Conservation (phyloP, 1,140 invertebrate genomes). For the Chironomus tepperi region DNA sequence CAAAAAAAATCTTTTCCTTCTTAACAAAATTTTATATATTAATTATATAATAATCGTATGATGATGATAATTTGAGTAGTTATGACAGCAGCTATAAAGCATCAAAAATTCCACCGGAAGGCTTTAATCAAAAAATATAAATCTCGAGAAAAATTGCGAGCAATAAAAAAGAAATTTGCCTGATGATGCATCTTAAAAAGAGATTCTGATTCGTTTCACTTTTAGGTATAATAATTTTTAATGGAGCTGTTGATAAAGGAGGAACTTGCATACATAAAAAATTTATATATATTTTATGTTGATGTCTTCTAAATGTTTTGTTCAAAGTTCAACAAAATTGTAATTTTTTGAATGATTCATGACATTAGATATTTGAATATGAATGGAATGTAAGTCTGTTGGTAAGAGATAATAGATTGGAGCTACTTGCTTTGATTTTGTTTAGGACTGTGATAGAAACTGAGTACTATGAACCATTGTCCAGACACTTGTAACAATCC, state of each 20-base stretch:
- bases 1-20: no score
- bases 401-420: no score
- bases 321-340: background rate
- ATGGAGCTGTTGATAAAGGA: background rate
- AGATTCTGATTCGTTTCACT: background rate
- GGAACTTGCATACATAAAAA: no score
- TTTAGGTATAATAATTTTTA: background rate
- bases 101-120: constrained; percentile 1
- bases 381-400: no score
- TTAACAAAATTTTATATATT: no score
- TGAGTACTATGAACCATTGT: no score
- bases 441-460: no score
- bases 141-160: constrained; percentile 1
- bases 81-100: background rate
- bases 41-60: no score
- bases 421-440: no score
- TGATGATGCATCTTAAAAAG: constrained; percentile 12
- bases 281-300: no score
- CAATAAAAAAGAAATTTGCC: constrained; percentile 7
- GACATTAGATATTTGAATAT: background rate
- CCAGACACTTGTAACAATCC: no score
- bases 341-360: background rate
- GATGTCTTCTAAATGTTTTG: background rate
- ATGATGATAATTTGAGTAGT: background rate
- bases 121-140: constrained; percentile 9